phyloP scores from a whole-genome alignment of 2,113 vertebrate genomes.

The Callopanchax toddi region DNA sequence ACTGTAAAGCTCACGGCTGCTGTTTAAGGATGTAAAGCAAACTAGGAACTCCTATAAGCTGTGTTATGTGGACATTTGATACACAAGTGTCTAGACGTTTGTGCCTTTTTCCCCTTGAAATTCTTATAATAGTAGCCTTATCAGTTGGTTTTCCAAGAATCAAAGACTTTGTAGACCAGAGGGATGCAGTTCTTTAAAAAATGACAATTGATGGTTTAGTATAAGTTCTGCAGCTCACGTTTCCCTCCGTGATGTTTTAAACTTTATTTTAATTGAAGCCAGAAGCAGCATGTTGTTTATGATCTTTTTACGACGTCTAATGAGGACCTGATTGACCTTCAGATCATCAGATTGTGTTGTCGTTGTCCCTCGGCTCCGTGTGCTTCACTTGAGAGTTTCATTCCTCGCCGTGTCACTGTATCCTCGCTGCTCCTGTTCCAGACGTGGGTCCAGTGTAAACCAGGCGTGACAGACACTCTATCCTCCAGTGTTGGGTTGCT shows the following conservation, averaged over 20 bases:
- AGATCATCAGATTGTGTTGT: not conserved
- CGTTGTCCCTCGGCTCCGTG: not conserved
- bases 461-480: slow-evolving; percentile 65
- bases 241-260: too few relatives aligned
- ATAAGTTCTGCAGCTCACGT: not conserved
- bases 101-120: slow-evolving; percentile 19
- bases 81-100: slow-evolving; percentile 66
- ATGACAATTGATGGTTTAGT: slow-evolving; percentile 12
- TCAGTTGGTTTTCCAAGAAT: not conserved
- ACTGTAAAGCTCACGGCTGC: slow-evolving; percentile 65
- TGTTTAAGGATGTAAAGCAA: slow-evolving; percentile 50
- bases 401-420: slow-evolving; percentile 49
- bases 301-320: slow-evolving; percentile 6
- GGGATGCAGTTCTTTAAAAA: too few relatives aligned
- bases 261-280: too few relatives aligned
- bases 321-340: slow-evolving; percentile 10
- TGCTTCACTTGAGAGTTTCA: slow-evolving; percentile 40
- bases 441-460: slow-evolving; percentile 67
- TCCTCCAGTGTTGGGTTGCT: slow-evolving; percentile 49
- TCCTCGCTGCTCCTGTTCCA: slow-evolving; percentile 63
- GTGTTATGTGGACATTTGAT: slow-evolving; percentile 66
- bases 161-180: not conserved
- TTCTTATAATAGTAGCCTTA: slow-evolving; percentile 11
- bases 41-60: slow-evolving; percentile 59
- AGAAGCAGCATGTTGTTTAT: too few relatives aligned